Evolutionary conservation across 2,113 vertebrate genomes (phyloP).

Genomic region (Ciconia maguari): DNA sequence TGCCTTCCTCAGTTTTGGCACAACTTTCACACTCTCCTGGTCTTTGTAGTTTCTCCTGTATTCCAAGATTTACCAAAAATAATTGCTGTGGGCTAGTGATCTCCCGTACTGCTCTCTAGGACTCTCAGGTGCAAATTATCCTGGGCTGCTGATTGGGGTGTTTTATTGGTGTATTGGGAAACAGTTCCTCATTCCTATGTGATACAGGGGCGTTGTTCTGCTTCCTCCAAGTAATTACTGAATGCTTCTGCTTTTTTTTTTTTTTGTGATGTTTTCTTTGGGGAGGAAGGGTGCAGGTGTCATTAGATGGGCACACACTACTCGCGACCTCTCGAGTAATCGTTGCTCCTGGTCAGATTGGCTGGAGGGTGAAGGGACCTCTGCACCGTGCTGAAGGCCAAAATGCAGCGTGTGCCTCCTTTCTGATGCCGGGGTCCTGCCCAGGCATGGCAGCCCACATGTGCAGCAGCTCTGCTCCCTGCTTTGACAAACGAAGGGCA

Average conservation of each 20-base stretch:
- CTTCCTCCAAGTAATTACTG: background rate
- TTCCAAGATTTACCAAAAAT: background rate
- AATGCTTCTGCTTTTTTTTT: background rate
- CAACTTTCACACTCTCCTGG: background rate
- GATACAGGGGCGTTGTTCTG: background rate
- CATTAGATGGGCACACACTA: background rate
- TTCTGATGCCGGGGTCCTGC: background rate
- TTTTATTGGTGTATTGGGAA: too few relatives aligned
- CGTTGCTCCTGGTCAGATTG: background rate
- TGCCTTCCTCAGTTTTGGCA: background rate
- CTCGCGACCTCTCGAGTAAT: rapidly evolving
- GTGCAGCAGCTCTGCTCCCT: background rate
- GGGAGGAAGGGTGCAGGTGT: background rate
- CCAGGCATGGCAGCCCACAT: rapidly evolving
- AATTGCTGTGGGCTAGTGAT: background rate
- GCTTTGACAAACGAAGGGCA: background rate
- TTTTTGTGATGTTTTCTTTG: background rate
- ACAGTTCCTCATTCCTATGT: background rate
- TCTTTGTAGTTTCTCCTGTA: too few relatives aligned
- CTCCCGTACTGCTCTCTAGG: background rate
- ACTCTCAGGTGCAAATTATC: background rate
- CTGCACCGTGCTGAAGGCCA: background rate
- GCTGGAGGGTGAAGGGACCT: background rate
- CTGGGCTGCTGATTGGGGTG: background rate
- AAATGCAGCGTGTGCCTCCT: background rate